phyloP scores from a whole-genome alignment of 2,113 vertebrate genomes.

The Oreocharis arfaki region DNA sequence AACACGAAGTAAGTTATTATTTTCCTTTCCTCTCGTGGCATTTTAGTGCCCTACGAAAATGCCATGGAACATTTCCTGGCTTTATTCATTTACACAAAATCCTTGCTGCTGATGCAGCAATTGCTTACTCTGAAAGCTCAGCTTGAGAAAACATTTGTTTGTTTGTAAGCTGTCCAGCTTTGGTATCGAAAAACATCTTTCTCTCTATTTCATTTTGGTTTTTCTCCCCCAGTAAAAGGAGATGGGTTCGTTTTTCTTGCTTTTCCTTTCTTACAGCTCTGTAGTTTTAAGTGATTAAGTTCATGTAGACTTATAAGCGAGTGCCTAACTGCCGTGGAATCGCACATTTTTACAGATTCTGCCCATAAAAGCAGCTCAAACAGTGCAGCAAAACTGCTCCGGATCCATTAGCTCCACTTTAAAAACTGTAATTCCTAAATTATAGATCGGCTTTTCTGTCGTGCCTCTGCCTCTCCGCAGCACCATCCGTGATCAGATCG shows the following conservation, averaged over 20 bases:
- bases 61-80: not conserved
- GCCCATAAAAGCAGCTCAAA: conserved; percentile 20
- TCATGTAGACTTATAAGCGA: not conserved
- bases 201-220: rapidly evolving
- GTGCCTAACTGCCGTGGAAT: not conserved
- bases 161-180: not conserved
- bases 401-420: conserved; percentile 28
- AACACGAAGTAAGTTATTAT: not conserved
- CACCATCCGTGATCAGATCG: not conserved
- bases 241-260: not conserved
- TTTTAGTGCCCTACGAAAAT: not conserved
- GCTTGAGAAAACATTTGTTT: not conserved
- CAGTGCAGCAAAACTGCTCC: conserved; percentile 1
- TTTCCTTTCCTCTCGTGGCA: not conserved
- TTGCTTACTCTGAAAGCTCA: not conserved
- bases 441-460: not conserved
- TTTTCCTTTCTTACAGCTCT: not conserved
- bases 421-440: conserved; percentile 15
- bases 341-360: not conserved
- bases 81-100: not conserved
- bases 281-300: conserved; percentile 6
- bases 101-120: not conserved
- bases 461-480: not conserved
- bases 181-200: not conserved
- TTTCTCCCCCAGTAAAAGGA: not conserved